Base-by-base conservation (phyloP, 1,140 invertebrate genomes). In the Hyphantria cunea region DNA sequence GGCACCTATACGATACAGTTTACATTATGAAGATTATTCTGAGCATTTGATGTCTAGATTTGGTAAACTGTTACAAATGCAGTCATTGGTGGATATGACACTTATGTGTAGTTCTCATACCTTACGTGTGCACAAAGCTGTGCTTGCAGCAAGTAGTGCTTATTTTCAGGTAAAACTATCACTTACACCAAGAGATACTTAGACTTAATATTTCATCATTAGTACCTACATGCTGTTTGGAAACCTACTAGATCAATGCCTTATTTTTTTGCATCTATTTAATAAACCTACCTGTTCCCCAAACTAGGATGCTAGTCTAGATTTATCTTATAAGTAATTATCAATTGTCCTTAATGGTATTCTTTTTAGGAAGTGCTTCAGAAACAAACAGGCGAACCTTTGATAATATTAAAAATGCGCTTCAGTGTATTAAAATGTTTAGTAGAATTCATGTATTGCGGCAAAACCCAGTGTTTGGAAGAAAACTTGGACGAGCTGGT, bases 21-120 rank as follows among this genome's bases (percentile, higher is more conserved):
- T 93, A 42, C 91, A 92, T 72, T 93, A 92, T 87, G 92, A 93
- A 84, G 91, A 92, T 78, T 92, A 93, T 80, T 92, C 91, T 10
- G 89, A 91, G 51, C 91, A 92, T 74, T 75, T 93, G 50, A 89
- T 92, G 76, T 91, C 90, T 10, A 86, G 92, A 68, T 92, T 93
- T 78, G 92, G 92, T 47, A 91, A 93, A 71, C 84, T 93, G 25
- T 87, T 93, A 45, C 92, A 93, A 86, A 91, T 91, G 75, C 93
- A 94, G 85, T 89, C 92, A 50, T 82, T 93, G 63, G 91, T 94
- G 45, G 93, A 94, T 73, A 91, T 93, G 79, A 92, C 92, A 53
- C 80, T 93, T 6, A 93, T 92, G 89, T 94, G 93, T 75, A 92
- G 92, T 66, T 93, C 92, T 10, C 92, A 93, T 55, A 92, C 92